Evolutionary conservation across 2,888 invertebrate species (phyloP).

Genomic region (Panopea generosa): DNA sequence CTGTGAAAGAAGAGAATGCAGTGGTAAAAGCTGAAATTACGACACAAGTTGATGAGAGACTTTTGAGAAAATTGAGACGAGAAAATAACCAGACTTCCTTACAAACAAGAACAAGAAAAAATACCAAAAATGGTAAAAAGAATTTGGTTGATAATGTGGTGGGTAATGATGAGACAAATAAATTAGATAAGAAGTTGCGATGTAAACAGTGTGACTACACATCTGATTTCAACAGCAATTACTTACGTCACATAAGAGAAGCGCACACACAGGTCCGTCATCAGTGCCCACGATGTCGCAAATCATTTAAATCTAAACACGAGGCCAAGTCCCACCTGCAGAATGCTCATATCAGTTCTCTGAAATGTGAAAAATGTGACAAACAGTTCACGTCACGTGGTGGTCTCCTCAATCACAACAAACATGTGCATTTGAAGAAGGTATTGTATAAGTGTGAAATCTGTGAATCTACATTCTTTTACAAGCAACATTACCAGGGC

Average conservation of each 20-base stretch:
- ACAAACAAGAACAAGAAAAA: no score
- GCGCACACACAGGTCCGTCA: conserved; percentile 19
- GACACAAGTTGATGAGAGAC: no score
- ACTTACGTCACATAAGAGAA: conserved; percentile 21
- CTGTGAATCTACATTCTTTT: conserved; percentile 32
- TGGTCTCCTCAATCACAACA: conserved; percentile 37
- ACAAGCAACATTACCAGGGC: conserved; percentile 36
- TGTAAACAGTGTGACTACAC: conserved; percentile 39
- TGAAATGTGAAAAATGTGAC: conserved; percentile 35
- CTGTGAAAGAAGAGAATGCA: no score
- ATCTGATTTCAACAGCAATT: conserved; percentile 24
- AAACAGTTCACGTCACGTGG: conserved; percentile 32
- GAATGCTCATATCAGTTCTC: conserved; percentile 11
- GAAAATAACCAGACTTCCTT: no score
- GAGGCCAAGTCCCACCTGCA: conserved; percentile 37
- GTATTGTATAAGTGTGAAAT: conserved; percentile 24
- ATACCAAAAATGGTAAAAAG: no score
- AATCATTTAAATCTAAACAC: conserved; percentile 39
- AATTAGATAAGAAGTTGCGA: neutral
- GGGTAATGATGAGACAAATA: no score
- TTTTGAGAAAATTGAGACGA: no score
- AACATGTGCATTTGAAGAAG: conserved; percentile 27
- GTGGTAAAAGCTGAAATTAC: no score
- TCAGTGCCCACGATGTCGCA: conserved; percentile 26
- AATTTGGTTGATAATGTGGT: no score